Base-by-base conservation (phyloP, 2,113 vertebrate genomes). In the Neomonachus schauinslandi region DNA sequence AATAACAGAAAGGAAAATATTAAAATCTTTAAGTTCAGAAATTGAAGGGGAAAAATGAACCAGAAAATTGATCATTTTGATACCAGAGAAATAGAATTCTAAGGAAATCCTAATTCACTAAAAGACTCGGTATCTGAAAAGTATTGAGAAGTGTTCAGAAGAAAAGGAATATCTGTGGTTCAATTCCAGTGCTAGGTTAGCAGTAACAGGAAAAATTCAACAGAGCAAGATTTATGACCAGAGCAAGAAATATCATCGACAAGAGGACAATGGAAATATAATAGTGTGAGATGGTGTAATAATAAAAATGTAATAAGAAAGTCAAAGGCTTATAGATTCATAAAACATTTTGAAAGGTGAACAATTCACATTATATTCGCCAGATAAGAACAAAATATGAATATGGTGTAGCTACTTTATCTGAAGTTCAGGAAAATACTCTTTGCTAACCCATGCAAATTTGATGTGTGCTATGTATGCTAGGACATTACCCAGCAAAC, bases 311-410 rank as follows among this genome's bases (percentile, higher is more conserved):
- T 90, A 95, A 96, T 95, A 92, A 92, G 94, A 96, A 84, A 55
- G 83, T 96, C 83, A 97, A 91, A 97, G 91, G 28, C 42, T 74
- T 69, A 93, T 39, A 94, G 46, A 31, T 28, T 97, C 92, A 96
- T 94, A 96, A 97, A 97, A 92, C 59, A 98, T 69, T 84, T 88
- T 97, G 53, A 97, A 89, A 95, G 84, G 46, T 89, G 63, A 95
- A 18, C 28, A 94, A 92, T 96, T 90, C n/a, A 55, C 97, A 36
- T 90, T 87, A 21, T 24, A 88, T 77, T 93, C 94, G 33, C 33
- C 14, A 89, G 63, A 42, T 31, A 72, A 85, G 57, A 84, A 94
- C 94, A 93, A 55, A 51, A 71, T 61, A 55, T 10, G 2, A 97
- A 72, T 82, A 92, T 5, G 16, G 8, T 42, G 1, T 39, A 76